Evolutionary conservation across 2,888 invertebrate genomes (phyloP).

Genomic region (Leptinotarsa rubiginosa): DNA sequence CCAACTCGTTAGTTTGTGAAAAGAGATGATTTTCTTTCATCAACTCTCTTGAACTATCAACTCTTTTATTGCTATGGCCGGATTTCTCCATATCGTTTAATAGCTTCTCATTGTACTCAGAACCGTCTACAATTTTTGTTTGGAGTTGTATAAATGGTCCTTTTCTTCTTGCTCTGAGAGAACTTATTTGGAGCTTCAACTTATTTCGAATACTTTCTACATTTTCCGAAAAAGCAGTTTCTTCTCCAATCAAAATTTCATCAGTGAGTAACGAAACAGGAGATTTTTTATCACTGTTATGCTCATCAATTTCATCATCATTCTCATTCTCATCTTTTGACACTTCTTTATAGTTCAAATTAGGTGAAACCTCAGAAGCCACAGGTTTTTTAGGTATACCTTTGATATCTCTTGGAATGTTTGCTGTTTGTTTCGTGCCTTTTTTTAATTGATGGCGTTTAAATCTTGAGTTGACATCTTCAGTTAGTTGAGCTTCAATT

Average conservation of each 20-base stretch:
- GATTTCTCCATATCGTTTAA: slow-evolving; percentile 1
- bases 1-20: slow-evolving; percentile 46
- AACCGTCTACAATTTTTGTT: slow-evolving; percentile 30
- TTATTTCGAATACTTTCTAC: slow-evolving; percentile 53
- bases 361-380: background rate
- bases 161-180: slow-evolving; percentile 54
- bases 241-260: background rate
- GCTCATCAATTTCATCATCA: too few species aligned
- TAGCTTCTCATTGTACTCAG: slow-evolving; percentile 32
- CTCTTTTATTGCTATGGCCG: slow-evolving; percentile 2
- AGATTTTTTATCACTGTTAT: background rate
- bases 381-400: too few species aligned
- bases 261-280: background rate
- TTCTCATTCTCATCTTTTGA: slow-evolving; percentile 18
- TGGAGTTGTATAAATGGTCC: slow-evolving; percentile 38
- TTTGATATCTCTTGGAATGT: background rate
- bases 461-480: too few species aligned
- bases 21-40: slow-evolving; percentile 28
- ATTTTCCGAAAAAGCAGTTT: slow-evolving; percentile 3
- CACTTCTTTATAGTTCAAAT: background rate
- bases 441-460: too few species aligned
- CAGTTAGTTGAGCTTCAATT: background rate
- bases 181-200: slow-evolving; percentile 53
- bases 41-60: background rate
- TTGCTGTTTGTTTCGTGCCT: background rate